Evolutionary conservation across 2,113 vertebrate species (phyloP).

Genomic region (Megaleporinus macrocephalus): DNA sequence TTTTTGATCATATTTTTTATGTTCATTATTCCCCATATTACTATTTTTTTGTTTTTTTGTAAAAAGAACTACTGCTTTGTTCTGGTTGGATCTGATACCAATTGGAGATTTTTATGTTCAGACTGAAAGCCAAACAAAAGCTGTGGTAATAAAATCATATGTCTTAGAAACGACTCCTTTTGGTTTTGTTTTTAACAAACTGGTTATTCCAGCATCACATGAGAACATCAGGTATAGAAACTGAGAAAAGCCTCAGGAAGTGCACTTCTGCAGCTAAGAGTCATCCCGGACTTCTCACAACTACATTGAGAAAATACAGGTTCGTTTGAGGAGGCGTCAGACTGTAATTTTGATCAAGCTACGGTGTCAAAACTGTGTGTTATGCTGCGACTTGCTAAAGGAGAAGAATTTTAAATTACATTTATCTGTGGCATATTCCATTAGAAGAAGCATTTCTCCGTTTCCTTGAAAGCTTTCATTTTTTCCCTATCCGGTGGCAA

Average conservation of each 20-base stretch:
- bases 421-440: constrained; percentile 2
- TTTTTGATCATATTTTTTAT: constrained; percentile 66
- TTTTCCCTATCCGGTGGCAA: neutral
- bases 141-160: constrained; percentile 58
- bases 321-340: too few relatives aligned
- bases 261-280: neutral
- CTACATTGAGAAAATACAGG: too few relatives aligned
- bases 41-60: constrained; percentile 62
- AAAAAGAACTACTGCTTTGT: constrained; percentile 60
- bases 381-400: neutral
- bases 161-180: constrained; percentile 23
- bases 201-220: constrained; percentile 26
- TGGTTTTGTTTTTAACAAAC: constrained; percentile 36
- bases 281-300: neutral
- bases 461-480: constrained; percentile 16
- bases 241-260: neutral
- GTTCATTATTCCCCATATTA: constrained; percentile 48
- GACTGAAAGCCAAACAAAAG: constrained; percentile 52
- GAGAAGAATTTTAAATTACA: neutral
- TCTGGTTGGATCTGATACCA: constrained; percentile 48
- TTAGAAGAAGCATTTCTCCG: neutral
- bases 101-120: constrained; percentile 54
- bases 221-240: constrained; percentile 9
- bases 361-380: neutral
- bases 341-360: neutral